phyloP scores from a whole-genome alignment of 2,113 vertebrate genomes.

The Ancistrus triradiatus region DNA sequence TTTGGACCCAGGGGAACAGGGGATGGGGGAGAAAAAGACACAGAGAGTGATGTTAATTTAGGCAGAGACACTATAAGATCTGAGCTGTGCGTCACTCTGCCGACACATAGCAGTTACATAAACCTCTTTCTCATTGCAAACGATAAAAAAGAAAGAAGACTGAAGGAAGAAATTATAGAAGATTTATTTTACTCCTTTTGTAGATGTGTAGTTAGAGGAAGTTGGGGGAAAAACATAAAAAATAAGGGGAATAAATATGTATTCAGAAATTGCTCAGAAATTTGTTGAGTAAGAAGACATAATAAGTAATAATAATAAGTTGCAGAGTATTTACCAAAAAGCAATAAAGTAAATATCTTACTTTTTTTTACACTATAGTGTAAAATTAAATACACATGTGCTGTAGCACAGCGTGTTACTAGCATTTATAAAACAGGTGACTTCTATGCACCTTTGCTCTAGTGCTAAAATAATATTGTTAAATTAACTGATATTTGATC shows the following conservation, averaged over 20 bases:
- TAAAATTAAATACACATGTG: too few species aligned
- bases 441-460: too few species aligned
- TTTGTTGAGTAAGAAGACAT: too few species aligned
- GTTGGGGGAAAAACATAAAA: neutral
- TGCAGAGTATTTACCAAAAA: neutral
- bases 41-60: neutral
- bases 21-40: conserved; percentile 8
- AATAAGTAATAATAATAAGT: too few species aligned
- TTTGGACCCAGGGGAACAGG: conserved; percentile 24
- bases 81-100: conserved; percentile 29
- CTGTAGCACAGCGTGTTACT: too few species aligned
- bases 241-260: neutral
- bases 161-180: neutral
- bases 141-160: conserved; percentile 14
- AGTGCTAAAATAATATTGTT: too few species aligned
- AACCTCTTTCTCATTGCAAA: conserved; percentile 24
- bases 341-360: too few species aligned
- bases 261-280: neutral
- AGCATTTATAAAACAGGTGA: too few species aligned
- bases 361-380: too few species aligned
- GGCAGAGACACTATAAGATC: conserved; percentile 22
- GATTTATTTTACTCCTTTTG: neutral
- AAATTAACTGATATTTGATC: too few species aligned
- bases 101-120: conserved; percentile 33
- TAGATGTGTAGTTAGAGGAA: neutral